Evolutionary conservation across 1,140 invertebrate genomes (phyloP), one percentile per base, ranked within the genome.

Genomic region (Leucophenga varia): DNA sequence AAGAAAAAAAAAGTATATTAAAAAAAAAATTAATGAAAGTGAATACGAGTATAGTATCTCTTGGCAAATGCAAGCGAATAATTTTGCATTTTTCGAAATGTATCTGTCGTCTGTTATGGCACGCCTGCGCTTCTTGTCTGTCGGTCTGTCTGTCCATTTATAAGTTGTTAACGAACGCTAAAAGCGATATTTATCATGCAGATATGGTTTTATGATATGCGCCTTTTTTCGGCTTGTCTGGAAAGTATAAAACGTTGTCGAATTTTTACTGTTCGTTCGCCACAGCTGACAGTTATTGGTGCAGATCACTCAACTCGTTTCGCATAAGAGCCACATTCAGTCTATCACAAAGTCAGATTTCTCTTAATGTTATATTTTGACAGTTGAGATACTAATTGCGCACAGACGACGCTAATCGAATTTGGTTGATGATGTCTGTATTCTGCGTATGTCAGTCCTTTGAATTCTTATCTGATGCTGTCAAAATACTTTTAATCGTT

Each of bases 211-310:
- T 21, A 39, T 38, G 32, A 30, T 17, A 2, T 36, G 25, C 6
- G 25, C 12, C 12, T 28, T 7, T 28, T 6, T 7, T 28, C n/a
- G 18, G 34, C 28, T 45, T 51, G 21, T 43, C 4, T 14, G 8
- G 13, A 30, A 31, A 55, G 42, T 58, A 44, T 68, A 67, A 67
- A 67, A 63, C 67, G 63, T 65, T 65, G 63, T 65, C 63, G 67
- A 67, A 47, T 53, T 58, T n/a, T n/a, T 10, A n/a, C 4, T n/a
- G 31, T 14, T 9, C 13, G 8, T 13, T 13, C 6, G 31, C 31
- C n/a, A n/a, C n/a, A n/a, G n/a, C n/a, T n/a, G n/a, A n/a, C 9
- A 34, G 8, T n/a, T 34, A 9, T 8, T 8, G 13, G 6, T 4
- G 5, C 41, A 13, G 30, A 13, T 42, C 2, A 9, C 8, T 36